Evolutionary conservation across 2,797 vertebrate species (phyloP), one percentile per base, ranked within the genome.

Genomic region (Centroberyx gerrardi): DNA sequence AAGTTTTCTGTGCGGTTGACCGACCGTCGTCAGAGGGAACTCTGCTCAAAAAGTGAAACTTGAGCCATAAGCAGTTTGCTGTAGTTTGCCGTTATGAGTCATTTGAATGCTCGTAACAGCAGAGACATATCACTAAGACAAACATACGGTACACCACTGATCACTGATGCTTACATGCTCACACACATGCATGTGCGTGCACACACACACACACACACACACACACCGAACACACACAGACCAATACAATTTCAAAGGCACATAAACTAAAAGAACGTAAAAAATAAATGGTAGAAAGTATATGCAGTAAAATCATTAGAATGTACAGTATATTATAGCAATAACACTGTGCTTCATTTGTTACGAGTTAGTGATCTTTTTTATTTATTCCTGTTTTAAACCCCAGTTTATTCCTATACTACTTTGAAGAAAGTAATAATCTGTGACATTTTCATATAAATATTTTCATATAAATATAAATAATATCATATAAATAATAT

Each of bases 41-140:
- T 85, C 36, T 36, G 44, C 17, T 59, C 28, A 83, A 81, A 92
- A 89, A 88, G 83, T 72, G 75, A 88, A 85, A 90, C 85, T 44
- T 12, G 0, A 13, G 40, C 18, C 18, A 53, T 59, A 52, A 73
- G 76, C 74, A 22, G 1, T 7, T 12, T 29, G 48, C 51, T 54
- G 59, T 29, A 18, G 42, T 48, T 28, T 33, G 15, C 42, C 17
- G 5, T 7, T 29, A 2, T 63, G 68, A 76, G 17, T 86, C 80
- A 87, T n/a, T 61, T 6, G 6, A 71, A 5, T 86, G 27, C 83
- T 18, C 48, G 62, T 68, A 80, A 86, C 9, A 36, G 14, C 8
- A 28, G 6, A 15, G 38, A 18, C 22, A 5, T 3, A 62, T 40
- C 5, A 60, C 7, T 15, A 1, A 76, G 51, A 60, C 13, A n/a